Evolutionary conservation across 2,113 vertebrate genomes (phyloP), one percentile per base, ranked within the genome.

Genomic region (Elaphurus davidianus): DNA sequence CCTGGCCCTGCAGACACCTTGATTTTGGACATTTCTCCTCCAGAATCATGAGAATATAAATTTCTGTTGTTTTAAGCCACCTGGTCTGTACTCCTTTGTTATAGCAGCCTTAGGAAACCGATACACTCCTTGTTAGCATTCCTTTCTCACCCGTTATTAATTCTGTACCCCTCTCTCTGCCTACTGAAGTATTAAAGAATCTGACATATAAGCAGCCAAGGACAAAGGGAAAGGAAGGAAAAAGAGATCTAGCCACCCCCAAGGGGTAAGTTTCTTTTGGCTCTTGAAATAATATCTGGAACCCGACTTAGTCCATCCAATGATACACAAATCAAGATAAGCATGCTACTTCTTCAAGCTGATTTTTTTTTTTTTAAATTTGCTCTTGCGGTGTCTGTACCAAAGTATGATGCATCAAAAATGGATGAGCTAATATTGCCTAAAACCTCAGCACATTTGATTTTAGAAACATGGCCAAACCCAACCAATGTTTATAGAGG

Each of bases 291-390:
- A 90, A 45, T 64, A 74, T 59, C 6, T 23, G 43, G 52, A 90
- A 12, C 55, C 4, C 1, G 0, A 30, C 13, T n/a, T 74, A 92
- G 5, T 19, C 2, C 60, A 36, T 21, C 1, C 60, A 45, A 0
- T 57, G 17, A 36, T 7, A 89, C 14, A 45, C 52, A 82, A 30
- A 90, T 64, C 33, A 94, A 76, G 43, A 10, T 11, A 90, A 45
- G 15, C 3, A 0, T 16, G 21, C 33, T 15, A 17, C 74, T 23
- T 74, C 45, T 64, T 17, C 40, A 76, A 33, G 15, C 4, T 54
- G n/a, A 45, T n/a, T n/a, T n/a, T n/a, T n/a, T n/a, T n/a, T n/a
- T n/a, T n/a, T n/a, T n/a, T n/a, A n/a, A n/a, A n/a, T n/a, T n/a
- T n/a, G 1, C 11, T 85, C 30, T 62, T 74, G 45, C 60, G n/a